A percentile compares a stretch with the other conserved stretches of the same genome.
These are phyloP conservation scores for Polyodon spathula DNA, from an alignment of 2,113 vertebrate species.

Conservation along the genomic window DNA sequence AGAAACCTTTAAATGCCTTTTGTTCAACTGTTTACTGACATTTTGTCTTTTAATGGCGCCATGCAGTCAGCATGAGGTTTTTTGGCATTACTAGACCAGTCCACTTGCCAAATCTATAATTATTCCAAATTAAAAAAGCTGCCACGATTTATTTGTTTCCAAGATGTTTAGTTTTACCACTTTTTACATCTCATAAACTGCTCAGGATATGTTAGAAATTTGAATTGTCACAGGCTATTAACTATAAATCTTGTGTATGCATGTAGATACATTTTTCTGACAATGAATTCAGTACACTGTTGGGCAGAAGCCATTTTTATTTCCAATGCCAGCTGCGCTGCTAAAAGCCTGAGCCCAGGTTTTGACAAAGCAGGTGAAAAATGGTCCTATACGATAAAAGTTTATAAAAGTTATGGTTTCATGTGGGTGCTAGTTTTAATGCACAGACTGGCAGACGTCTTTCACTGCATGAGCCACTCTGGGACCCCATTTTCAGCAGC, in stretches of 20 bases:
- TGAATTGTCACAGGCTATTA: constrained; percentile 10
- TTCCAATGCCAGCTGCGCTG: neutral
- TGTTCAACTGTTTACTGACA: constrained; percentile 17
- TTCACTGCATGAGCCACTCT: too few species aligned
- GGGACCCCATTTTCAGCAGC: too few species aligned
- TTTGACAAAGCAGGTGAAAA: neutral
- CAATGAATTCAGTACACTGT: neutral
- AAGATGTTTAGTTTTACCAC: constrained; percentile 16
- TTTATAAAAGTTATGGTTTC: too few species aligned
- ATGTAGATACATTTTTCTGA: constrained; percentile 6
- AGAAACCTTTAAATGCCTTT: constrained; percentile 14
- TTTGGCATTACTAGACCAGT: constrained; percentile 11
- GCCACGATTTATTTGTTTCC: constrained; percentile 18
- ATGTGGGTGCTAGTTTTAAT: too few species aligned
- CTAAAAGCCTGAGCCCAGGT: neutral
- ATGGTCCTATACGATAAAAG: neutral
- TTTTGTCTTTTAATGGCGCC: constrained; percentile 12
- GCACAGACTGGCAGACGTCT: too few species aligned
- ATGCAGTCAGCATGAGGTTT: constrained; percentile 10
- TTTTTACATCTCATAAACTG: constrained; percentile 14
- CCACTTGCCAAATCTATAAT: constrained; percentile 15
- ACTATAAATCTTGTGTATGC: constrained; percentile 6
- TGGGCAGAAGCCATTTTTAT: neutral
- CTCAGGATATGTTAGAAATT: constrained; percentile 4
- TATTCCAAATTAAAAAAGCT: constrained; percentile 19